Conservation (phyloP, 1,140 invertebrate species). For the Pachyrhynchus sulphureomaculatus region DNA sequence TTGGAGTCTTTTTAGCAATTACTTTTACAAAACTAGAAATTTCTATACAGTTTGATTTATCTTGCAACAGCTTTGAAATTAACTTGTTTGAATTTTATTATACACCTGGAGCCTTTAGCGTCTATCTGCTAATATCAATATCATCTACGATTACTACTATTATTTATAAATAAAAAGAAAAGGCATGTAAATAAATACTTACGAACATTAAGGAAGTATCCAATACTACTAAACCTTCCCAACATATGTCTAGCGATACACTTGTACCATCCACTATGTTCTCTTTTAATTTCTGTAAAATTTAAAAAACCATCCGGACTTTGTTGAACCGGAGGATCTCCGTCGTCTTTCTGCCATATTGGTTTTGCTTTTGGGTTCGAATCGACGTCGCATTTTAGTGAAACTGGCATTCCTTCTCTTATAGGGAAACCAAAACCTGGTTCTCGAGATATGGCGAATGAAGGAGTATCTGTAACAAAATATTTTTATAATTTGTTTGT, state of each 20-base stretch:
- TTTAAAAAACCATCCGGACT: constrained; percentile 77
- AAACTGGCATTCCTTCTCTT: constrained; percentile 79
- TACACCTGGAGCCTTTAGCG: no score
- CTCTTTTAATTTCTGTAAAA: constrained; percentile 72
- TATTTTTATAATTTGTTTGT: no score
- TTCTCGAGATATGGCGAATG: constrained; percentile 84
- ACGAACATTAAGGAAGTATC: constrained; percentile 81
- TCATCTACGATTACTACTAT: no score
- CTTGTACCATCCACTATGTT: constrained; percentile 87
- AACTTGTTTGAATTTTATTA: no score
- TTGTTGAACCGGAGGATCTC: constrained; percentile 64
- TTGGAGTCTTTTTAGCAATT: no score
- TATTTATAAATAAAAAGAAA: no score
- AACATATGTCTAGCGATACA: constrained; percentile 80
- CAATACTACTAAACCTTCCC: constrained; percentile 82
- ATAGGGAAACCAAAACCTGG: constrained; percentile 87
- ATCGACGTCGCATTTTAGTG: constrained; percentile 86
- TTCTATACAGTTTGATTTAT: no score
- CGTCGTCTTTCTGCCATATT: constrained; percentile 75
- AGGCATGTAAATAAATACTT: no score
- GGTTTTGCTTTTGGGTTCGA: constrained; percentile 86
- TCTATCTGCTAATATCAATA: no score
- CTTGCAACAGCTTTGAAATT: no score
- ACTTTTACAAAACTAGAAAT: no score
- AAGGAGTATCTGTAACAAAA: constrained; percentile 73